A percentile compares a stretch with the other conserved stretches of the same genome.
phyloP scores from a whole-genome alignment of 2,113 vertebrate genomes.

The Parus major region DNA sequence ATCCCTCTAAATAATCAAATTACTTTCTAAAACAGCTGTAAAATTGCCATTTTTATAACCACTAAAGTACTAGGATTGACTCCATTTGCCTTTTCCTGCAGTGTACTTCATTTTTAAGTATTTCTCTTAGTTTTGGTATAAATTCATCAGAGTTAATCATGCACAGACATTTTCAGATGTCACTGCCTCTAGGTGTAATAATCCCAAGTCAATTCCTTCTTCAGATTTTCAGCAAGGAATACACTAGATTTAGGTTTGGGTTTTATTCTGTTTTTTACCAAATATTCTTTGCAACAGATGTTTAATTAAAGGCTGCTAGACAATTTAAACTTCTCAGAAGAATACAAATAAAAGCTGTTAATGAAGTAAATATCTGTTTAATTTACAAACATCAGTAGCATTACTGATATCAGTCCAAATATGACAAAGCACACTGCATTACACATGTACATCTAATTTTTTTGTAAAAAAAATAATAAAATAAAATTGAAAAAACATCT shows the following conservation, averaged over 20 bases:
- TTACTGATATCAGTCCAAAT: constrained; percentile 94
- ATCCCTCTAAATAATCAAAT: background rate
- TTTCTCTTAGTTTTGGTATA: background rate
- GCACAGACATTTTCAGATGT: background rate
- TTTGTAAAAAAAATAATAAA: constrained; percentile 75
- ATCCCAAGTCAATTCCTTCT: background rate
- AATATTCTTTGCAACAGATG: constrained; percentile 4
- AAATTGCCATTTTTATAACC: background rate
- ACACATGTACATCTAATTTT: constrained; percentile 88
- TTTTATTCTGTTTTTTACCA: background rate
- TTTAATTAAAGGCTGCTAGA: constrained; percentile 23
- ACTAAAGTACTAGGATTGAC: background rate
- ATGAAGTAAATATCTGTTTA: constrained; percentile 97
- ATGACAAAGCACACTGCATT: constrained; percentile 90
- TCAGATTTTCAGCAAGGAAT: constrained; percentile 15
- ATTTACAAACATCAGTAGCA: constrained; percentile 96
- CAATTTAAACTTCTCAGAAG: constrained; percentile 62
- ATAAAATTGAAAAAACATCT: constrained; percentile 75
- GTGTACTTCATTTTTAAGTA: background rate
- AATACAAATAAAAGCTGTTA: constrained; percentile 73
- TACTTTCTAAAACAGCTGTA: background rate
- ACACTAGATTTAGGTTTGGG: background rate
- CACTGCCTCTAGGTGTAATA: background rate
- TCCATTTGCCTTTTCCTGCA: background rate
- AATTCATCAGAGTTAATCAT: background rate